A percentile compares a stretch with the other conserved stretches of the same genome.
Conservation (phyloP, 1,140 invertebrate genomes). For the Monomorium pharaonis region DNA sequence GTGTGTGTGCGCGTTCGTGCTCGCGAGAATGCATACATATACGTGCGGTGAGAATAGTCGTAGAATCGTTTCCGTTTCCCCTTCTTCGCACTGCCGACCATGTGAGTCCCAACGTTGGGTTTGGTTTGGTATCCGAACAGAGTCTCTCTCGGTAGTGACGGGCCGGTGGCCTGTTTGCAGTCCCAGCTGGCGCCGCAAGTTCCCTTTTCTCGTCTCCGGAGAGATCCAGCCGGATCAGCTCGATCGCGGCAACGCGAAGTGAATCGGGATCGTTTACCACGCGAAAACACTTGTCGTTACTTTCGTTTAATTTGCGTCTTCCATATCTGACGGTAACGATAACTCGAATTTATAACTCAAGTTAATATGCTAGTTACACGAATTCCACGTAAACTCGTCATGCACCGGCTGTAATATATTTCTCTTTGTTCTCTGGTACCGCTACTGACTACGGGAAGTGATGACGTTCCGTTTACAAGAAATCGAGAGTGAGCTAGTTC, state of each 20-base stretch:
- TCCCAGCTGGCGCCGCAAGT: constrained; percentile 9
- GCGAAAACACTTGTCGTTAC: not conserved
- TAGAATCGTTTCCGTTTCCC: constrained; percentile 69
- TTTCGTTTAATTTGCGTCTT: not conserved
- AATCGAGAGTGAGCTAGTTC: not conserved
- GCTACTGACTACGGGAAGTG: not conserved
- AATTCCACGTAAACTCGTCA: constrained; percentile 13
- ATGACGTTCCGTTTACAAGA: not conserved
- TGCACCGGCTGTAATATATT: not conserved
- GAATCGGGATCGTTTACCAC: not conserved
- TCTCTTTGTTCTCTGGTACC: not conserved
- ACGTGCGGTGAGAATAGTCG: constrained; percentile 54
- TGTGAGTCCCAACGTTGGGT: constrained; percentile 43
- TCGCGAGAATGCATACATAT: not conserved
- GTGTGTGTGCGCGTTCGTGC: too few relatives aligned
- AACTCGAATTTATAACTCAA: not conserved
- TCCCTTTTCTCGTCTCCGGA: not conserved
- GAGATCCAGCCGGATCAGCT: not conserved
- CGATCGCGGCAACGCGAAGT: not conserved
- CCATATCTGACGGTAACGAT: not conserved
- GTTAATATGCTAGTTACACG: not conserved
- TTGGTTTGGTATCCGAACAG: constrained; percentile 37
- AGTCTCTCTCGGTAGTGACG: constrained; percentile 43
- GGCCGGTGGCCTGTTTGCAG: constrained; percentile 9
- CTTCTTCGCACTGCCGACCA: constrained; percentile 41